Evolutionary conservation across 2,797 vertebrate genomes (phyloP), one percentile per base, ranked within the genome.

Genomic region (Ambastaia sidthimunki): DNA sequence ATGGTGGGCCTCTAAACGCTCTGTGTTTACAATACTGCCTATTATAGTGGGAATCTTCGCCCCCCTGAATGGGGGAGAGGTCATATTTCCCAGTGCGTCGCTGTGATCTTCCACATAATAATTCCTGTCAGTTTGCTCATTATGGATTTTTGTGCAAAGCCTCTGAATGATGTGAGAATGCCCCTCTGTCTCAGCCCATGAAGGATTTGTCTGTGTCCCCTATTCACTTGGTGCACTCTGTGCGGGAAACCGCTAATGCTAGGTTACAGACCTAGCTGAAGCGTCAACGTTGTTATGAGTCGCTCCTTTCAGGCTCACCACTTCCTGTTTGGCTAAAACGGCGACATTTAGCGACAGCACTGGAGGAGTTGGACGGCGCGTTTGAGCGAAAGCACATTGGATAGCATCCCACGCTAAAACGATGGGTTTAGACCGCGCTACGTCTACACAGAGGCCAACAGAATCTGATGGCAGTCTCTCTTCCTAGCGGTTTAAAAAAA

Each of bases 91-190:
- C 91, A 88, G 90, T 92, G 92, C 89, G 86, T 92, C 84, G 91
- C 93, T 94, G 89, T 93, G 92, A 95, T 95, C 94, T 93, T 90
- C 88, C 77, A 90, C 92, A 95, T 95, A 95, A 95, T 95, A 90
- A 89, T 92, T 94, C 93, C 95, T 96, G 94, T 96, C 95, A 96
- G 92, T 95, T 95, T 92, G 88, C 91, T 95, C 93, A 96, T 96
- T 97, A 95, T 94, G 90, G 91, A 95, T 94, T 94, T 79, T 94
- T 92, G 94, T 92, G 93, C 93, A 95, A 95, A 93, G 92, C 88
- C 93, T 93, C 90, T 92, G 91, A 93, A 94, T 95, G 95, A 97
- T 95, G 93, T 95, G 94, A 95, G 94, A 93, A 93, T 90, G 92
- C 84, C 89, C 88, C 85, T 90, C 67, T 77, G 70, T 83, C 50